A percentile compares a stretch with the other conserved stretches of the same genome.
These are phyloP conservation scores for Thaumetopoea pityocampa DNA, from an alignment of 1,140 invertebrate species.

Conservation along the genomic window DNA sequence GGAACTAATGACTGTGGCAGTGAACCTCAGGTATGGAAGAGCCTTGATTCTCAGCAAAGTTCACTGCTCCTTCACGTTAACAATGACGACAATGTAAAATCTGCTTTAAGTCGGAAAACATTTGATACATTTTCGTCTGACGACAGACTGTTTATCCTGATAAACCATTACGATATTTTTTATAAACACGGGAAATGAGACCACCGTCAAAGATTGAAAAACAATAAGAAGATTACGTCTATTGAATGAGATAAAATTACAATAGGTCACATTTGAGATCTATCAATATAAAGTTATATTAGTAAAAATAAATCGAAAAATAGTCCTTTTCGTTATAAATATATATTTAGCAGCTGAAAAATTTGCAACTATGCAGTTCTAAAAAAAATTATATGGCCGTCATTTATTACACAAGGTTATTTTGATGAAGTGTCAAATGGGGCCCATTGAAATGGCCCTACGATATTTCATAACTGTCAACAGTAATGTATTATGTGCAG, in stretches of 20 bases:
- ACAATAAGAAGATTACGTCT: constrained; percentile 15
- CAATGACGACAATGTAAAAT: constrained; percentile 29
- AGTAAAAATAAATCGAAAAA: too few species aligned
- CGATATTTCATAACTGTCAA: too few species aligned
- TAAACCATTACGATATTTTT: constrained; percentile 32
- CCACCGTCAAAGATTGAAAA: constrained; percentile 22
- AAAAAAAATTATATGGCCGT: too few species aligned
- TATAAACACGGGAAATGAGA: constrained; percentile 27
- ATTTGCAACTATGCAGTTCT: too few species aligned
- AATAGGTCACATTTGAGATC: too few species aligned
- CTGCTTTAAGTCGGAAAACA: constrained; percentile 30
- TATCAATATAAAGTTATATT: too few species aligned
- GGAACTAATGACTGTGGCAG: constrained; percentile 59
- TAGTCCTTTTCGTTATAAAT: too few species aligned
- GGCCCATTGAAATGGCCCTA: too few species aligned
- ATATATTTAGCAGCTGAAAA: too few species aligned
- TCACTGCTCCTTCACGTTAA: constrained; percentile 56
- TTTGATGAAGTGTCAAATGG: too few species aligned
- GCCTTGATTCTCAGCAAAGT: constrained; percentile 54
- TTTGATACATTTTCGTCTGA: constrained; percentile 22
- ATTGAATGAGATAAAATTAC: constrained; percentile 12
- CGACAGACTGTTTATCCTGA: constrained; percentile 22
- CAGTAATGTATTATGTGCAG: too few species aligned
- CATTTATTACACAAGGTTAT: too few species aligned
- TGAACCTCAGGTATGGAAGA: constrained; percentile 63